Percentiles rank a stretch among this genome's conserved stretches.
Evolutionary conservation across 2,888 invertebrate genomes (phyloP).

Genomic region (Drymonia ruficornis): DNA sequence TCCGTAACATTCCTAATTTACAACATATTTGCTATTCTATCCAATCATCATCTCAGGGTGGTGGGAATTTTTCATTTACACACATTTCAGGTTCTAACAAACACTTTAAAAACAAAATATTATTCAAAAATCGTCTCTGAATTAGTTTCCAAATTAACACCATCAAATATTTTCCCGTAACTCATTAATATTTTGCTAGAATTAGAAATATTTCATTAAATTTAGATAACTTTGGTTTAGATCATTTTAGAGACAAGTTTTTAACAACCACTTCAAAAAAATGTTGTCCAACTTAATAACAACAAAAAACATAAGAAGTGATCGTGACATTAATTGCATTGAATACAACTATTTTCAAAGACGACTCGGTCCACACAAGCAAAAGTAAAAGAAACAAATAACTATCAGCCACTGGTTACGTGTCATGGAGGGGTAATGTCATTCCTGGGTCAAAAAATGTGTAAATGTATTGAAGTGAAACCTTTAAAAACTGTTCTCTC

Average conservation of each 20-base stretch:
- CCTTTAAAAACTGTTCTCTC: constrained; percentile 61
- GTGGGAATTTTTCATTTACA: constrained; percentile 27
- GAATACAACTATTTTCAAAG: constrained; percentile 15
- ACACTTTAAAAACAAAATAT: constrained; percentile 35
- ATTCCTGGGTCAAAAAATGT: constrained; percentile 74
- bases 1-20: constrained; percentile 39
- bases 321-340: background rate
- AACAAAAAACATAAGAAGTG: background rate
- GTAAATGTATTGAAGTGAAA: constrained; percentile 75
- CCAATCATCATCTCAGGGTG: constrained; percentile 26
- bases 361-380: constrained; percentile 37
- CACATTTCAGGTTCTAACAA: constrained; percentile 42
- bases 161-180: background rate
- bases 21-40: constrained; percentile 11
- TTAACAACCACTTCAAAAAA: too few relatives aligned
- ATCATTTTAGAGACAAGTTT: too few relatives aligned
- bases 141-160: background rate
- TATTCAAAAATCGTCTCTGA: constrained; percentile 44
- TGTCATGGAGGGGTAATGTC: constrained; percentile 60
- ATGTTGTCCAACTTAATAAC: too few relatives aligned
- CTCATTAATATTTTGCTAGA: too few relatives aligned
- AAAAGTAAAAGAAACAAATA: constrained; percentile 22
- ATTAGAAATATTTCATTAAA: too few relatives aligned
- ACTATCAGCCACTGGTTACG: constrained; percentile 21
- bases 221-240: too few relatives aligned